Evolutionary conservation across 2,888 invertebrate genomes (phyloP), one percentile per base, ranked within the genome.

Genomic region (Amiota mariae): DNA sequence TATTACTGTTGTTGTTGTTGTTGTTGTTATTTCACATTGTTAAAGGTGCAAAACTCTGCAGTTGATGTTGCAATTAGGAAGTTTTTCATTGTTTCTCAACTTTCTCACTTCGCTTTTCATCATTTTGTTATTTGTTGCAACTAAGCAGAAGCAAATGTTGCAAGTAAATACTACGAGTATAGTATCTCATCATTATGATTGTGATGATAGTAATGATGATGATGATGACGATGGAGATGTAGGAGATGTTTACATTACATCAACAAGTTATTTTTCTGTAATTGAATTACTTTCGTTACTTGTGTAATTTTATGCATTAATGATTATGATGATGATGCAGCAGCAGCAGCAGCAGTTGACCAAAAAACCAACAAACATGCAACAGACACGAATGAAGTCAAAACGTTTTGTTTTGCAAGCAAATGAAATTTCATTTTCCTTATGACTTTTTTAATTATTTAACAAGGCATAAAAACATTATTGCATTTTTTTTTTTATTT

Each of bases 281-380:
- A 86, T 85, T 82, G 76, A 83, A 86, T 79, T 76, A 83, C 73
- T 78, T 75, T 67, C 51, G 51, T 20, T 59, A 36, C 36, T 51
- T 51, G 13, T 12, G 59, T 18, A 59, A 15, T 15, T 15, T 15
- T 20, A 59, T 18, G 20, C 20, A 59, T 59, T 59, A 36, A 36
- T 6, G 36, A 36, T 36, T 36, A 6, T 36, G 36, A 36, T 36
- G 36, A 36, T 36, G 36, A 36, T 36, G 3, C 0, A 6, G 36
- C 2, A 6, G 36, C 36, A 24, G 3, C 24, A 36, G 36, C 36
- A 6, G 6, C 36, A 36, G 1, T 36, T 36, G 36, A 36, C 2
- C 36, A 36, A 36, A 6, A 36, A 36, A 36, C 36, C 8, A 36
- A 36, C 36, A 36, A 36, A 36, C 36, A 36, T 36, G 36, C 36